These are phyloP conservation scores for Moxostoma hubbsi DNA, from an alignment of 2,797 vertebrate species.

Conservation along the genomic window DNA sequence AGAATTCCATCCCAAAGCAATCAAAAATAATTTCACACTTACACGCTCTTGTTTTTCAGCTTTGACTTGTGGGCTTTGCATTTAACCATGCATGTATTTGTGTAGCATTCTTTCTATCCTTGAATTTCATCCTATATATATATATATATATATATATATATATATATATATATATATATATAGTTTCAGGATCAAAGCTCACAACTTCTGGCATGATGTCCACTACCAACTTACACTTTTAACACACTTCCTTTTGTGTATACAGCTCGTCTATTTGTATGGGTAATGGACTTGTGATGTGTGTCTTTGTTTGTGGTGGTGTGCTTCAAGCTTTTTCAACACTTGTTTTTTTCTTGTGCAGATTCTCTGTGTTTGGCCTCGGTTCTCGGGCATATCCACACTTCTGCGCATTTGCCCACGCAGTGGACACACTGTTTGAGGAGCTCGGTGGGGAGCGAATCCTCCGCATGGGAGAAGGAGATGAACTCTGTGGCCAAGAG, in stretches of 20 bases:
- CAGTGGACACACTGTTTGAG: constrained; percentile 95
- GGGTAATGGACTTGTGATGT: background rate
- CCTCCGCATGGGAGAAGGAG: constrained; percentile 97
- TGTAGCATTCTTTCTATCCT: constrained; percentile 13
- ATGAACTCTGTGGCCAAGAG: constrained; percentile 97
- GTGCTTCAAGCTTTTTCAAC: constrained; percentile 22
- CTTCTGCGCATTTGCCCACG: constrained; percentile 98
- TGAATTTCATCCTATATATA: constrained; percentile 22
- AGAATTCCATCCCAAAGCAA: constrained; percentile 31
- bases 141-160: no score
- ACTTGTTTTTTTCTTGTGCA: constrained; percentile 62
- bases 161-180: background rate
- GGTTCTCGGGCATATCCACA: constrained; percentile 97
- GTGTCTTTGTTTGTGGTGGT: constrained; percentile 27
- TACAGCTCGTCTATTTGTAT: background rate
- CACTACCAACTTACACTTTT: constrained; percentile 15
- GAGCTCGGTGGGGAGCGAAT: constrained; percentile 98
- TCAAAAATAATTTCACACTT: constrained; percentile 39
- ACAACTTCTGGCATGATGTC: constrained; percentile 33
- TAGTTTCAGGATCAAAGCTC: constrained; percentile 42
- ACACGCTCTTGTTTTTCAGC: background rate
- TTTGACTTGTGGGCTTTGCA: constrained; percentile 1
- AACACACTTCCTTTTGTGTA: constrained; percentile 6
- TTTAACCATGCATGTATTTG: background rate
- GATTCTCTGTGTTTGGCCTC: constrained; percentile 97